A percentile compares a stretch with the other conserved stretches of the same genome.
Evolutionary conservation across 2,113 vertebrate species (phyloP).

Genomic region (Sarotherodon lohbergeri): DNA sequence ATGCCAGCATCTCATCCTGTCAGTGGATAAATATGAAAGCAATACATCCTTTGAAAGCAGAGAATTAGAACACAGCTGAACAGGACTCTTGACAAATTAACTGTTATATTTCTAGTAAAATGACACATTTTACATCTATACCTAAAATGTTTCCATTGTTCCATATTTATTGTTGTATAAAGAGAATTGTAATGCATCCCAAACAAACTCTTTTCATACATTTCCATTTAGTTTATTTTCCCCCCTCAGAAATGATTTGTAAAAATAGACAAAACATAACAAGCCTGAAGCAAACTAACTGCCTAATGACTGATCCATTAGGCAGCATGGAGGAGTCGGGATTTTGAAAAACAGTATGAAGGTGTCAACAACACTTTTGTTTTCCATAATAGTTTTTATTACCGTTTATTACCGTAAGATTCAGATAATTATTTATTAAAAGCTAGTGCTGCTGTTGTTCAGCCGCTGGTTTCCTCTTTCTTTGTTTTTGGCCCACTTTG

Average conservation of each 20-base stretch:
- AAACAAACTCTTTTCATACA: background rate
- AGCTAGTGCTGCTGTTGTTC: no score
- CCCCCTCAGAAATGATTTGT: background rate
- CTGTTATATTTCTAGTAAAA: background rate
- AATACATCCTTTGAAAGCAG: background rate
- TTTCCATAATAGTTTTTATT: background rate
- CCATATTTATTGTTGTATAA: background rate
- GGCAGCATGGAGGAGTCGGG: background rate
- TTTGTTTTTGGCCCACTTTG: no score
- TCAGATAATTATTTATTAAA: no score
- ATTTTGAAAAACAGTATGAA: background rate
- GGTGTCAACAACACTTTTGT: background rate
- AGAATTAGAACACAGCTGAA: background rate
- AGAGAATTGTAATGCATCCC: background rate
- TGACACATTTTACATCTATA: background rate
- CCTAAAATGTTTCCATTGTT: background rate
- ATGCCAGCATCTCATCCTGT: background rate
- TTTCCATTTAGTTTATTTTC: accelerated
- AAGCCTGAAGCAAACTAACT: background rate
- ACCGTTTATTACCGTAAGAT: background rate
- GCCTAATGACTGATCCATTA: accelerated
- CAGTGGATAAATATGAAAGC: background rate
- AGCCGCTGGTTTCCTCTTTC: no score
- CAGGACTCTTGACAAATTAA: background rate
- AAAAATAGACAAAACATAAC: background rate